These are phyloP conservation scores for Puntigrus tetrazona DNA, from an alignment of 2,113 vertebrate species.

Conservation along the genomic window DNA sequence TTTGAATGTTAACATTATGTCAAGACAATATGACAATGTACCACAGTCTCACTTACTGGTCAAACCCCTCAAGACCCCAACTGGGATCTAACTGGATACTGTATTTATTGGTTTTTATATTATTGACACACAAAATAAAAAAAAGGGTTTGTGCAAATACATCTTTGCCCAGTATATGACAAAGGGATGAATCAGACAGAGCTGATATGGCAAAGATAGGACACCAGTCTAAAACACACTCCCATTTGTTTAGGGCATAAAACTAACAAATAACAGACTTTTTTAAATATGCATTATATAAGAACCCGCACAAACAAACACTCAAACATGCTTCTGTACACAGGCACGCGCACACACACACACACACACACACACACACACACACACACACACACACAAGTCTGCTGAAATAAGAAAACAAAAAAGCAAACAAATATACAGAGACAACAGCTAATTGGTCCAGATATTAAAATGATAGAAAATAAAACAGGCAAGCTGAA, in stretches of 20 bases:
- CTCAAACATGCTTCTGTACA: slow-evolving; percentile 31
- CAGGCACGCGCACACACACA: slow-evolving; percentile 1
- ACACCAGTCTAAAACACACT: slow-evolving; percentile 46
- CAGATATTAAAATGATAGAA: slow-evolving; percentile 59
- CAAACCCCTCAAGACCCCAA: slow-evolving; percentile 47
- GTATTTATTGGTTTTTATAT: slow-evolving; percentile 52
- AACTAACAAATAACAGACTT: slow-evolving; percentile 58
- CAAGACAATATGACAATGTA: slow-evolving; percentile 23
- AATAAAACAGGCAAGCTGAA: slow-evolving; percentile 50
- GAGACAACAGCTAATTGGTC: slow-evolving; percentile 70
- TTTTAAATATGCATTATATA: slow-evolving; percentile 66
- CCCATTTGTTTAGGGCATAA: slow-evolving; percentile 58
- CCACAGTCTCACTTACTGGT: slow-evolving; percentile 35
- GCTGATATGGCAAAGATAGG: slow-evolving; percentile 44
- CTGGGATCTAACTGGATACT: slow-evolving; percentile 51
- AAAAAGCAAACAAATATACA: slow-evolving; percentile 54
- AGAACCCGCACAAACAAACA: slow-evolving; percentile 52
- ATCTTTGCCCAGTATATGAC: slow-evolving; percentile 39
- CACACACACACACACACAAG: slow-evolving; percentile 30
- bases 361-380: neutral
- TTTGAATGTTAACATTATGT: slow-evolving; percentile 20
- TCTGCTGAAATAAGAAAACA: slow-evolving; percentile 49
- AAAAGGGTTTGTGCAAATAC: slow-evolving; percentile 62
- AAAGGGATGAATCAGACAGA: slow-evolving; percentile 45
- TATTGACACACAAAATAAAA: slow-evolving; percentile 49